Evolutionary conservation across 2,113 vertebrate species (phyloP), one percentile per base, ranked within the genome.

Genomic region (Tetraodon nigroviridis): DNA sequence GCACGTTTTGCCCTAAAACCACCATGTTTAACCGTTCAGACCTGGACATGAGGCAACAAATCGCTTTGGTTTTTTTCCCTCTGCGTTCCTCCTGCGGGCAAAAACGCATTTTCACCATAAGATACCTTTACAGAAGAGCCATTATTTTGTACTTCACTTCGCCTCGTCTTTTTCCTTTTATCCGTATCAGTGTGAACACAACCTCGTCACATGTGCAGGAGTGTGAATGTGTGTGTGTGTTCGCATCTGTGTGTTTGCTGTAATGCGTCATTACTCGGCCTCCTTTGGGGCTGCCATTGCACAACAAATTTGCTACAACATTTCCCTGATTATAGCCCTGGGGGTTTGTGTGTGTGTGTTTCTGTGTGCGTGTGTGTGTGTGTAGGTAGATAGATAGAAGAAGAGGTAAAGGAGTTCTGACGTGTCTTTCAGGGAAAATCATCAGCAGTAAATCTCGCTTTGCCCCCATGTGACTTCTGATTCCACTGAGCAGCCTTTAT

Each of bases 271-370:
- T 72, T 79, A 78, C 64, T 55, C 63, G 61, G 59, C 17, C 55
- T 79, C 67, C 67, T 68, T 50, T 71, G 44, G 67, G 71, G 55
- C 50, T 79, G 46, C 67, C 46, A 40, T 49, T 65, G 61, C 75
- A 69, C 69, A 77, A 65, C 61, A 77, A 64, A 72, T 69, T 72
- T 64, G 24, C 56, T 53, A 50, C 44, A 75, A 75, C 76, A 75
- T 75, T 75, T 79, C 63, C 60, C 59, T 68, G 76, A 79, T 79
- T 75, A 71, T 50, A 61, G 67, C 71, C 32, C 64, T 51, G 6
- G 0, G 56, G 71, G 32, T 27, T 64, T 52, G 50, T 49, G 16
- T 29, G 14, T 29, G n/a, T 32, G 6, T 27, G 41, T 44, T 20
- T 49, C 18, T 60, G 21, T 11, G 22, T 13, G 19, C 27, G 20